phyloP scores from a whole-genome alignment of 1,140 invertebrate genomes.

The Drosophila mojavensis region DNA sequence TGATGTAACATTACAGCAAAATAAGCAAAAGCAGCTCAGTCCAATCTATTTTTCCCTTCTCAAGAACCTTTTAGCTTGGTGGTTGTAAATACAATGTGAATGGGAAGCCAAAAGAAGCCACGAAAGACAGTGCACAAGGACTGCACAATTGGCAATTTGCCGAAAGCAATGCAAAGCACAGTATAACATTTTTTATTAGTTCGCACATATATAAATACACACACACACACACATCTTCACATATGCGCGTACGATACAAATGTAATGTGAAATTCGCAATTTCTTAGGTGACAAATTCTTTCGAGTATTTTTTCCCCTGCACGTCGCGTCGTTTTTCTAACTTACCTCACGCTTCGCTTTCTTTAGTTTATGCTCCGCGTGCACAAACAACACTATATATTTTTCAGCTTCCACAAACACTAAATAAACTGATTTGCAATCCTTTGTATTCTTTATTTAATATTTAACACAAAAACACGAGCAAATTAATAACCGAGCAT shows the following conservation, averaged over 20 bases:
- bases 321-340: constrained; percentile 40
- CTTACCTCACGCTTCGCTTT: constrained; percentile 25
- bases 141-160: constrained; percentile 50
- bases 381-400: constrained; percentile 18
- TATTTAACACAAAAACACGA: constrained; percentile 36
- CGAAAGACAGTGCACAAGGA: constrained; percentile 24
- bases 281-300: constrained; percentile 35
- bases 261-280: constrained; percentile 26
- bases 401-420: constrained; percentile 29
- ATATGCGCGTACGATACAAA: constrained; percentile 11
- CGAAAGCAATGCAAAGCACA: constrained; percentile 27
- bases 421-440: constrained; percentile 9
- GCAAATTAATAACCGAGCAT: constrained; percentile 34
- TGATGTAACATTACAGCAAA: constrained; percentile 20
- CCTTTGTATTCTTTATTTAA: constrained; percentile 13
- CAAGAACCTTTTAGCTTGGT: constrained; percentile 40
- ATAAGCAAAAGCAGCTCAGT: constrained; percentile 17
- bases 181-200: constrained; percentile 10
- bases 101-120: constrained; percentile 40
- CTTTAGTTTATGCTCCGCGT: neutral
- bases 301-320: constrained; percentile 32
- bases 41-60: constrained; percentile 14
- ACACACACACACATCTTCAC: neutral
- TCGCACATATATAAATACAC: constrained; percentile 6
- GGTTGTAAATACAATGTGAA: constrained; percentile 33